Conservation (phyloP, 30 jellyfish, hydroid and myxozoan species). For the Morbakka virulenta region DNA sequence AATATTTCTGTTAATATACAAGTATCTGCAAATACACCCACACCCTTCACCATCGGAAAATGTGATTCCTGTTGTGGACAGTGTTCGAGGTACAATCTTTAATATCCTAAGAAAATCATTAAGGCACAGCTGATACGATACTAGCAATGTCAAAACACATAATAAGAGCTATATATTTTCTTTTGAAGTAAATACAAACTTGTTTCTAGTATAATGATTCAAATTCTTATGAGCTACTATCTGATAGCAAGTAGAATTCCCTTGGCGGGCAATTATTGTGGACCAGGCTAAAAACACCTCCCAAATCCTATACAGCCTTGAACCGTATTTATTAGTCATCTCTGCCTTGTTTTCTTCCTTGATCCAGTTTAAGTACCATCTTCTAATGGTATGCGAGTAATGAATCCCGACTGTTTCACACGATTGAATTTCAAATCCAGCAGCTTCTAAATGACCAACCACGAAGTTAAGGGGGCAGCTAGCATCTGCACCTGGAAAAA, state of each 20-base stretch:
- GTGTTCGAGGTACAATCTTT: too few relatives aligned
- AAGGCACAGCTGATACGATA: too few relatives aligned
- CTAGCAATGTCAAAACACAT: not conserved
- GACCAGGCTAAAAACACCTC: slow-evolving; percentile 92
- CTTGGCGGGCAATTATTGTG: slow-evolving; percentile 90
- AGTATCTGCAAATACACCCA: too few relatives aligned
- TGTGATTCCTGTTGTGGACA: too few relatives aligned
- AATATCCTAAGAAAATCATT: too few relatives aligned
- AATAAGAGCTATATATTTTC: slow-evolving; percentile 34
- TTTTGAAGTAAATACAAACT: slow-evolving; percentile 36
- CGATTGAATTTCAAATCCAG: slow-evolving; percentile 90
- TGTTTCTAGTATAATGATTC: slow-evolving; percentile 55
- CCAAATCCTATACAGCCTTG: slow-evolving; percentile 86
- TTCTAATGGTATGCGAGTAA: slow-evolving; percentile 83
- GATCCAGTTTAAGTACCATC: slow-evolving; percentile 86
- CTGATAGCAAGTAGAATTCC: slow-evolving; percentile 88
- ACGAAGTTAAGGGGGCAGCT: slow-evolving; percentile 88
- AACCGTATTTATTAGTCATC: slow-evolving; percentile 68
- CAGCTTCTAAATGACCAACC: slow-evolving; percentile 77
- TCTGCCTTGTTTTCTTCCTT: slow-evolving; percentile 42
- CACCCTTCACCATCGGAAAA: too few relatives aligned
- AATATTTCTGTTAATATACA: too few relatives aligned
- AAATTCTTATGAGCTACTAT: slow-evolving; percentile 85
- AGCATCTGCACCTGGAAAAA: slow-evolving; percentile 98
- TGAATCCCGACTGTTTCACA: slow-evolving; percentile 83